Evolutionary conservation across 2,888 invertebrate genomes (phyloP).

Genomic region (Ophion ellenae): DNA sequence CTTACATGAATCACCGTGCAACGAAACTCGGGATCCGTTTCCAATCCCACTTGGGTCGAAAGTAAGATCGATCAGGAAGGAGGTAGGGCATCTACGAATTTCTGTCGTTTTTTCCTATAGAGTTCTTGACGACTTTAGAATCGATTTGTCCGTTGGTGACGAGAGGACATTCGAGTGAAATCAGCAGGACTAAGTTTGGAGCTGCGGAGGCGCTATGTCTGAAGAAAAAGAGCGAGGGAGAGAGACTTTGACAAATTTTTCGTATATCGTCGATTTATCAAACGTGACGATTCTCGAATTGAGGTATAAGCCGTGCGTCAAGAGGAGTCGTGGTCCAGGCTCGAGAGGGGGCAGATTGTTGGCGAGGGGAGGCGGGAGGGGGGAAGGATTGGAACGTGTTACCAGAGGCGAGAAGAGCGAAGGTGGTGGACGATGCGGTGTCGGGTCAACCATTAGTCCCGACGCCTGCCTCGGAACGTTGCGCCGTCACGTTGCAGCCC

Average conservation of each 20-base stretch:
- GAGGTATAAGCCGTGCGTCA: conserved; percentile 64
- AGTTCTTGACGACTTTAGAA: conserved; percentile 52
- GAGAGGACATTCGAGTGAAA: conserved; percentile 6
- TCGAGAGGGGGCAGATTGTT: conserved; percentile 28
- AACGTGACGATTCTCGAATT: conserved; percentile 71
- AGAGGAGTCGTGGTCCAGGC: conserved; percentile 43
- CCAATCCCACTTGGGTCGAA: background rate
- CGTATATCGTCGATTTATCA: conserved; percentile 79
- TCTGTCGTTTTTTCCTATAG: conserved; percentile 17
- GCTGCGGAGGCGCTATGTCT: too few species aligned
- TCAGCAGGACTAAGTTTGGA: background rate
- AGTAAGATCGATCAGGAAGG: background rate
- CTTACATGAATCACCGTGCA: background rate
- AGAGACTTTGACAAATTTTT: conserved; percentile 78
- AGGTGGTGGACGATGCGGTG: conserved; percentile 52
- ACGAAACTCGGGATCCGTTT: background rate
- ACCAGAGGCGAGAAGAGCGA: conserved; percentile 36
- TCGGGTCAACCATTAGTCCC: conserved; percentile 69
- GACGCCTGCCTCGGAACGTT: conserved; percentile 54
- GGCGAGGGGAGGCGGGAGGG: background rate
- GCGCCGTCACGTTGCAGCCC: conserved; percentile 40
- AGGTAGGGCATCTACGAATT: background rate
- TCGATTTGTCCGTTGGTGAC: conserved; percentile 43
- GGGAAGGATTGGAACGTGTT: conserved; percentile 40
- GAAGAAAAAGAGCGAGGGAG: conserved; percentile 23